Base-by-base conservation (phyloP, 2,113 vertebrate species). In the Cercopithecus mona region DNA sequence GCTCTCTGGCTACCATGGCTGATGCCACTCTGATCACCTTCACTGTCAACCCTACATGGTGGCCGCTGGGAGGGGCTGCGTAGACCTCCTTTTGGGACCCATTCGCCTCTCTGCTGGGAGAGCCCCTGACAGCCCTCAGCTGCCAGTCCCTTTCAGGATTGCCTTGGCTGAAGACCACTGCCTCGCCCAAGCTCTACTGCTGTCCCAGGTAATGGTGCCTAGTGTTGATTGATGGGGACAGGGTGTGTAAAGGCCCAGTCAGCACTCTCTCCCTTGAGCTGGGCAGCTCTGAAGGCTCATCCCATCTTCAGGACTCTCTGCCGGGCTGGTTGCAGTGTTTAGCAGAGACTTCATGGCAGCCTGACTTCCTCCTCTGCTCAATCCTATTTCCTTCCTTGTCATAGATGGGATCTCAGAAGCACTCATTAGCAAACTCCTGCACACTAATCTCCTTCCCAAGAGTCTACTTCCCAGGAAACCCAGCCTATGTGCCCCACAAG, bases 301-400 rank as follows among this genome's bases (percentile, higher is more conserved):
- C 45, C 14, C 10, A 6, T 75, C 57, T 40, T 80, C 23, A 6
- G 11, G 43, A 11, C 40, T 18, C 68, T 22, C 32, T 6, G 23
- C 8, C 59, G 27, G 35, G 27, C 48, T 40, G 27, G 13, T 25
- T 22, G 43, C 14, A 16, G 20, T 8, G 3, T 30, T 45, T 40
- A 7, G 0, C 43, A 20, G 25, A 5, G n/a, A 6, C 0, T 2
- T 9, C 9, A 17, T 38, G 11, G 0, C 38, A 12, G 7, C 18
- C 25, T 5, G 9, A 57, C 23, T 25, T n/a, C 8, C 27, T 61
- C 50, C 40, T 17, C 40, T 52, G 7, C 48, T 48, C 6, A 10
- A 1, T 14, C 30, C n/a, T 17, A 9, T 20, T 93, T 80, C 57
- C 35, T 76, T 66, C 57, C 17, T 61, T 40, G 55, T 40, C 35